Base-by-base conservation (phyloP, 2,113 vertebrate genomes). In the Phyllostomus discolor region DNA sequence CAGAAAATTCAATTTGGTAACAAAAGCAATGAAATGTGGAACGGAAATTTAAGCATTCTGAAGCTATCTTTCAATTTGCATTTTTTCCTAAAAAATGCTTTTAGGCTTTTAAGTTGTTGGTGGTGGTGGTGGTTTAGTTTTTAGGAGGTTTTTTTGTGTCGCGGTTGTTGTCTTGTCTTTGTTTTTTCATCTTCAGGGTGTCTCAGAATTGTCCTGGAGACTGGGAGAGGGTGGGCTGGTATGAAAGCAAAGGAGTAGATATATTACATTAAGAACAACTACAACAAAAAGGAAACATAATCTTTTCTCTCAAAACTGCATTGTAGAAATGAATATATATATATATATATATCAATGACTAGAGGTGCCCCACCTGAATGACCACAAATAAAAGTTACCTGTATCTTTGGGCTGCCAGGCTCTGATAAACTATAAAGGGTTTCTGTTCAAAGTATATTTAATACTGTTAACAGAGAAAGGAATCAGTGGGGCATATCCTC, bases 391-490 rank as follows among this genome's bases (percentile, higher is more conserved):
- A 96, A 91, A 97, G 82, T 86, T 80, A 81, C 95, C 82, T 97
- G 83, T 95, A 93, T 75, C 69, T 94, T 95, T 94, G 50, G 50
- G 57, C 83, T 95, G 73, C 69, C 92, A 95, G 90, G 7, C 92
- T 97, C 82, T 93, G 91, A 95, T 87, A 96, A 96, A 96, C 28
- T 93, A 66, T 64, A 97, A 96, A 97, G 70, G 38, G 57, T 80
- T 96, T 91, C 95, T 97, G 97, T 96, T 95, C 83, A 95, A 95
- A 97, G 89, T 84, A 90, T 62, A 95, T 95, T 95, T 96, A 96
- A 95, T 95, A 95, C 73, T 90, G 33, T 93, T 97, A 80, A 82
- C 78, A 96, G 87, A 75, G 35, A 95, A 93, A 93, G 79, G 87
- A 97, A 82, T 91, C 95, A 93, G 87, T 14, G 86, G 83, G 92